phyloP scores from a whole-genome alignment of 2,797 vertebrate species.

The Gallinago solitaria region DNA sequence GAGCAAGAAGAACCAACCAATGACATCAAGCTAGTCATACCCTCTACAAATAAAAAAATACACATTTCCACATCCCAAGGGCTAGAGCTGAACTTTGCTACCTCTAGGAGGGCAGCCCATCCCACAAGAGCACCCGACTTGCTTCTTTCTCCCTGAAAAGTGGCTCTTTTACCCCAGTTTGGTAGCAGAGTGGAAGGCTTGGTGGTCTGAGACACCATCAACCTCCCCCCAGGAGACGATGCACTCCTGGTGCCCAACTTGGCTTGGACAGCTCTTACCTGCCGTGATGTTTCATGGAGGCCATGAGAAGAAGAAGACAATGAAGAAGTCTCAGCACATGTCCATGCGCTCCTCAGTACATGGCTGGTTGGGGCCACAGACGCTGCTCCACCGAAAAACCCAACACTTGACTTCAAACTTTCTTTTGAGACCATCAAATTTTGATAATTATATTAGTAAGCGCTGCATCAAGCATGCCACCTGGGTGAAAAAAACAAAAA shows the following conservation, averaged over 20 bases:
- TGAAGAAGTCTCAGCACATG: background rate
- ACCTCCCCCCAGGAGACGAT: background rate
- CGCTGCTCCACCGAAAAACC: background rate
- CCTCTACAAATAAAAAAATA: background rate
- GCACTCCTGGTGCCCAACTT: background rate
- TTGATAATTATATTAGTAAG: background rate
- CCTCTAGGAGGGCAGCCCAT: background rate
- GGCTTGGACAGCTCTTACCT: background rate
- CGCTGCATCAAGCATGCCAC: background rate
- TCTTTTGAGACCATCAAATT: background rate
- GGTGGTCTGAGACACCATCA: background rate
- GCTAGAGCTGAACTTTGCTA: background rate
- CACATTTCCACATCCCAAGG: background rate
- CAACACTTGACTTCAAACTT: background rate
- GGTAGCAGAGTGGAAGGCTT: background rate
- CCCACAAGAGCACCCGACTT: background rate
- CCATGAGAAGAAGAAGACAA: background rate
- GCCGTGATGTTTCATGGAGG: background rate
- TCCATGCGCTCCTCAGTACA: accelerated
- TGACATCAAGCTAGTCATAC: background rate
- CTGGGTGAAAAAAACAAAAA: background rate
- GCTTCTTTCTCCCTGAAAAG: background rate
- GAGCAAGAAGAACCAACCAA: background rate
- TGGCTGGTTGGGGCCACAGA: background rate
- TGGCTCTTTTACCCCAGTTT: background rate